Percentiles rank a stretch among this genome's conserved stretches.
These are phyloP conservation scores for Lamprologus lemairii DNA, from an alignment of 2,113 vertebrate genomes.

Conservation along the genomic window DNA sequence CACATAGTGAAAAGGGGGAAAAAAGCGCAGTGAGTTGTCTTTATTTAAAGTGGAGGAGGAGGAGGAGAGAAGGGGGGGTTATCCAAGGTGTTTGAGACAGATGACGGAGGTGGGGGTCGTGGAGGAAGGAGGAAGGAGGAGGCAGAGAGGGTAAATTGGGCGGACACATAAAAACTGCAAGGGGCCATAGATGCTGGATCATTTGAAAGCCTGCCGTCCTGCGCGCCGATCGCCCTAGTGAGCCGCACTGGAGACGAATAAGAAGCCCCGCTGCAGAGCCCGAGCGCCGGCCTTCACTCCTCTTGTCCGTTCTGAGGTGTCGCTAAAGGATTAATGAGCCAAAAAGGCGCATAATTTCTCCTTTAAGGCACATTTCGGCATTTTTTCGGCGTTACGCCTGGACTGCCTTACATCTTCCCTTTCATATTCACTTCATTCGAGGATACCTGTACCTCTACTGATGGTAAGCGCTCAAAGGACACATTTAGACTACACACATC, in stretches of 20 bases:
- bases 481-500: not conserved
- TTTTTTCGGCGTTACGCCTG: constrained; percentile 44
- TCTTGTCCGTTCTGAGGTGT: constrained; percentile 11
- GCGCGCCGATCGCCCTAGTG: constrained; percentile 30
- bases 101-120: constrained; percentile 24
- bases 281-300: constrained; percentile 5
- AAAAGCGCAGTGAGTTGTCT: not conserved
- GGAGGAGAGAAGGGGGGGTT: constrained; percentile 30
- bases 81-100: constrained; percentile 66
- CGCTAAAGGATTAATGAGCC: constrained; percentile 63
- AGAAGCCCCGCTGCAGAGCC: constrained; percentile 32
- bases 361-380: constrained; percentile 22
- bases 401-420: constrained; percentile 41
- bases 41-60: constrained; percentile 17
- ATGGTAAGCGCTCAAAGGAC: constrained; percentile 65
- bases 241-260: constrained; percentile 34
- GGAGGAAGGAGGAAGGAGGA: constrained; percentile 44
- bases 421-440: constrained; percentile 39
- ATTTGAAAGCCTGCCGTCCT: constrained; percentile 56
- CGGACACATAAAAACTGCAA: constrained; percentile 74
- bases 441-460: constrained; percentile 68
- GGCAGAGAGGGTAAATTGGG: constrained; percentile 64
- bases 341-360: constrained; percentile 10
- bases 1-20: not conserved
- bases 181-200: constrained; percentile 67